Base-by-base conservation (phyloP, 2,888 invertebrate genomes). In the Eristalis tenax region DNA sequence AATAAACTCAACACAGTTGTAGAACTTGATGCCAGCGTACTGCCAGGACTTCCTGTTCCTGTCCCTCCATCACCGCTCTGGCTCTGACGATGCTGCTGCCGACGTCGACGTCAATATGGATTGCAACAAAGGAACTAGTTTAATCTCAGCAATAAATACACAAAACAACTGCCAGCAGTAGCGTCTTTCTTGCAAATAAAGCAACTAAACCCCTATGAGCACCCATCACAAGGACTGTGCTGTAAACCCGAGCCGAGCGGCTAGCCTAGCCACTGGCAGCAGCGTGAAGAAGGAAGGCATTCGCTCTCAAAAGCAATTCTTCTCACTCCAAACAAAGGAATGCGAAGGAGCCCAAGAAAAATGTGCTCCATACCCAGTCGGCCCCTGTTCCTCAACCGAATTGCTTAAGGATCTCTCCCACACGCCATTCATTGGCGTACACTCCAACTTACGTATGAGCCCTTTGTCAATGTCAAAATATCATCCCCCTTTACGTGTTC, bases 391-490 rank as follows among this genome's bases (percentile, higher is more conserved):
- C 18, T 6, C 50, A n/a, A 50, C 50, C 50, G 50, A 50, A 50
- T 18, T 50, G 50, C 50, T 50, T 50, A 50, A 50, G 50, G 50
- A 50, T 50, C 38, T 38, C n/a, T n/a, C 56, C 59, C 59, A 59
- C 26, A 59, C 23, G 13, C 15, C 32, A 26, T 18, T 32, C 23
- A 22, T 61, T 23, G 13, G 18, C 75, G 32, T 35, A 57, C 23
- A 23, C 65, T 59, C 50, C 15, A 22, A 43, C 61, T 23, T 61
- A 32, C 56, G 50, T 81, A 81, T 69, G 80, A 81, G 81, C 65
- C 70, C 81, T 82, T 82, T 82, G 76, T 82, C 81, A 82, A 82
- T 75, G 81, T 82, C 81, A 82, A 76, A 64, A 82, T 40, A 75
- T 70, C 65, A 57, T 70, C 57, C 75, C 70, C 13, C 57, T 40